Percentiles rank a stretch among this genome's conserved stretches.
phyloP scores from a whole-genome alignment of 2,888 invertebrate species.

The Parascotia fuliginaria region DNA sequence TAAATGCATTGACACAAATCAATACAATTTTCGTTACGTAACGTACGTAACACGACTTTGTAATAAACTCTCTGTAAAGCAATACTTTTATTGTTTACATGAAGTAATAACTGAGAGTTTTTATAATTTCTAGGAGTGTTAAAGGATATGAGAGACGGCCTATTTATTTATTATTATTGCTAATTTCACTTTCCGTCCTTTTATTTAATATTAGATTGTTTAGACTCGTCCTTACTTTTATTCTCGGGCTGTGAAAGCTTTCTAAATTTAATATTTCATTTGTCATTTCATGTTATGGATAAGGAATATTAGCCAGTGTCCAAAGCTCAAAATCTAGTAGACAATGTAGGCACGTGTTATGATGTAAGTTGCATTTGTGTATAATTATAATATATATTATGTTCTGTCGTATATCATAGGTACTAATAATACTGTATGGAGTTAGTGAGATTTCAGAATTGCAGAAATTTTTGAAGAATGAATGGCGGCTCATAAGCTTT shows the following conservation, averaged over 20 bases:
- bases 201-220: constrained; percentile 47
- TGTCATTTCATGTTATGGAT: constrained; percentile 26
- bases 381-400: constrained; percentile 23
- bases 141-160: constrained; percentile 3
- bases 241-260: constrained; percentile 66
- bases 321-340: constrained; percentile 45
- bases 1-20: neutral
- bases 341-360: constrained; percentile 27
- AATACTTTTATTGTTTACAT: neutral
- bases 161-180: constrained; percentile 56
- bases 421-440: constrained; percentile 30
- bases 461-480: too few species aligned
- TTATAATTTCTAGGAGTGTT: constrained; percentile 3
- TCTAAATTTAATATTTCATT: constrained; percentile 20
- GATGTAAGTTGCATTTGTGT: constrained; percentile 23
- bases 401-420: constrained; percentile 21
- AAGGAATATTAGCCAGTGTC: constrained; percentile 43
- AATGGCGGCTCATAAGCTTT: too few species aligned
- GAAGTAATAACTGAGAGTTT: neutral
- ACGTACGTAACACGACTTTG: too few species aligned
- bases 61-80: neutral
- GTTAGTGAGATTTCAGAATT: too few species aligned
- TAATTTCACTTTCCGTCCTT: constrained; percentile 76
- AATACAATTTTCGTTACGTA: neutral
- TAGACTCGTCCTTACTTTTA: constrained; percentile 59